phyloP scores from a whole-genome alignment of 1,140 invertebrate species.

The Pseudomyrmex pallidus region DNA sequence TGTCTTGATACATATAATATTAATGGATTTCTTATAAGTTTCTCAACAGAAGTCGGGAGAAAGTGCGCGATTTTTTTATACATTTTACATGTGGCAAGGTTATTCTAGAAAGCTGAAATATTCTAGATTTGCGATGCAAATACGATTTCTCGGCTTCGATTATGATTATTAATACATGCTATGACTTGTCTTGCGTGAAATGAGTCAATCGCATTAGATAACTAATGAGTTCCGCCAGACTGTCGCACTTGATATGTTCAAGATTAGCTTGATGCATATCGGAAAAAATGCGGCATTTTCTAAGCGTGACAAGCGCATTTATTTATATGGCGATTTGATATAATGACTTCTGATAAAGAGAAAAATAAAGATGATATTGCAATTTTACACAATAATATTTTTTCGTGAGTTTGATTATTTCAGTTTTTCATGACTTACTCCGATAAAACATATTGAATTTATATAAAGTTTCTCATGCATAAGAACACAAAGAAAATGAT shows the following conservation, averaged over 20 bases:
- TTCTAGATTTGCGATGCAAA: neutral
- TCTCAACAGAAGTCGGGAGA: neutral
- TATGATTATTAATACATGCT: constrained; percentile 14
- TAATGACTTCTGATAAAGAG: neutral
- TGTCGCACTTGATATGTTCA: neutral
- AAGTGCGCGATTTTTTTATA: neutral
- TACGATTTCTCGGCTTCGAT: neutral
- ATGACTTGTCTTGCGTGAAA: neutral
- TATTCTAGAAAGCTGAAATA: constrained; percentile 3
- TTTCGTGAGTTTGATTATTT: neutral
- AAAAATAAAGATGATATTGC: neutral
- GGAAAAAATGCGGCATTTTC: neutral
- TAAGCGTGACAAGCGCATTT: neutral
- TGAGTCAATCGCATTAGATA: neutral
- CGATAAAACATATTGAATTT: neutral
- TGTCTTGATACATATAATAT: neutral
- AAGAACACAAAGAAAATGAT: neutral
- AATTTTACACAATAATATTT: neutral
- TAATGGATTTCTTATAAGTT: neutral
- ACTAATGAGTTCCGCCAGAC: neutral
- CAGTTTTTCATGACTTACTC: neutral
- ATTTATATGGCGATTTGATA: neutral
- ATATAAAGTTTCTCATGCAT: neutral
- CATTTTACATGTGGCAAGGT: neutral
- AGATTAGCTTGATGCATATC: constrained; percentile 5